phyloP scores from a whole-genome alignment of 2,888 invertebrate species.

The Bellardia pandia region DNA sequence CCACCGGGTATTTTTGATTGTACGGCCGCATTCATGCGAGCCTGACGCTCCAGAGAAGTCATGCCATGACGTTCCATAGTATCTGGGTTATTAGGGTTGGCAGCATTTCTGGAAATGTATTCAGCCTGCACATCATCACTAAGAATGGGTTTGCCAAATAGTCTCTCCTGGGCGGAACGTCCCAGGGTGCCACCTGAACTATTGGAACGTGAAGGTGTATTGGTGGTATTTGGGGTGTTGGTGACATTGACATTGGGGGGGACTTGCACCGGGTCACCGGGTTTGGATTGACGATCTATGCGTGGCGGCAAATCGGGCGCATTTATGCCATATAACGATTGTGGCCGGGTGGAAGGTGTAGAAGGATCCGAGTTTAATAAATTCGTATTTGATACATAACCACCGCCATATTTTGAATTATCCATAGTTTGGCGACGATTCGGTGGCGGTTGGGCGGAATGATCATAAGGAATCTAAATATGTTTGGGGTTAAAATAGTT shows the following conservation, averaged over 20 bases:
- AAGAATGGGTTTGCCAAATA: slow-evolving; percentile 86
- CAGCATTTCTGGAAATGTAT: slow-evolving; percentile 81
- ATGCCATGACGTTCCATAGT: slow-evolving; percentile 81
- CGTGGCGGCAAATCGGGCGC: slow-evolving; percentile 93
- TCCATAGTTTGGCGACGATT: slow-evolving; percentile 84
- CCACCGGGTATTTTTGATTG: slow-evolving; percentile 71
- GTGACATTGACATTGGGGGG: slow-evolving; percentile 30
- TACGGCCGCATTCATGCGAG: slow-evolving; percentile 78
- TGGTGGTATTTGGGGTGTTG: slow-evolving; percentile 51
- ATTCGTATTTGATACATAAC: slow-evolving; percentile 80
- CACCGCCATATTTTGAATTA: slow-evolving; percentile 78
- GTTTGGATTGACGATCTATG: slow-evolving; percentile 91
- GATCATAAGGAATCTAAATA: slow-evolving; percentile 83
- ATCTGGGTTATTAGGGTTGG: slow-evolving; percentile 75
- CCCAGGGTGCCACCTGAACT: slow-evolving; percentile 81
- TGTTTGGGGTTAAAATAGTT: slow-evolving; percentile 42
- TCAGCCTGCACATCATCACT: slow-evolving; percentile 83
- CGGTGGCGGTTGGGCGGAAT: slow-evolving; percentile 77
- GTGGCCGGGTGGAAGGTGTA: slow-evolving; percentile 80
- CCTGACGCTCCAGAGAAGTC: slow-evolving; percentile 83
- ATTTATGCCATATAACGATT: slow-evolving; percentile 85
- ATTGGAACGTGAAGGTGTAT: slow-evolving; percentile 85
- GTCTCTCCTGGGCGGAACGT: slow-evolving; percentile 89
- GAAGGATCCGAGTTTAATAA: slow-evolving; percentile 81
- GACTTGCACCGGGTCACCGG: slow-evolving; percentile 83